Evolutionary conservation across 2,888 invertebrate species (phyloP).

Genomic region (Metellina segmentata): DNA sequence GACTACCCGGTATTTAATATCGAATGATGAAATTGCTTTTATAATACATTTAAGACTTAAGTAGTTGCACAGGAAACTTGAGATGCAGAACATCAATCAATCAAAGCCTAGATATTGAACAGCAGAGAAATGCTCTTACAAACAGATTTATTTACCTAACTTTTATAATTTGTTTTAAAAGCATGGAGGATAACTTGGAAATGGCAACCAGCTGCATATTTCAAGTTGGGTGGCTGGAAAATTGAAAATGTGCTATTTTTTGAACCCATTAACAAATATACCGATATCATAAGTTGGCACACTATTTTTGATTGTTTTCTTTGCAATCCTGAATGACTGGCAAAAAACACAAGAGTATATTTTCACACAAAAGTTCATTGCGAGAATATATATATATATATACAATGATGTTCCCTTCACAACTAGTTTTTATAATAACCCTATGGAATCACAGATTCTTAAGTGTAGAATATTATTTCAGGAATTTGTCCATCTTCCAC

Average conservation of each 20-base stretch:
- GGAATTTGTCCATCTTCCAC: conserved; percentile 94
- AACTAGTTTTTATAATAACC: background rate
- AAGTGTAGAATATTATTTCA: conserved; percentile 89
- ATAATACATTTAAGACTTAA: too few species aligned
- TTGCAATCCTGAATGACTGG: conserved; percentile 7
- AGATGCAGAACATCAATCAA: too few species aligned
- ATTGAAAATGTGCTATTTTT: background rate
- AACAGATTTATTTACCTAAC: background rate
- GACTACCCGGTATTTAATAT: too few species aligned
- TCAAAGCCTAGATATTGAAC: too few species aligned
- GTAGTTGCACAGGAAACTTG: too few species aligned
- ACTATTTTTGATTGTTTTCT: conserved; percentile 38
- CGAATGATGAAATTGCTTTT: too few species aligned
- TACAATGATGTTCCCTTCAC: background rate
- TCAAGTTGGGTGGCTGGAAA: background rate
- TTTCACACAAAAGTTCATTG: background rate
- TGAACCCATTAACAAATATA: background rate
- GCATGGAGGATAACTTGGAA: background rate
- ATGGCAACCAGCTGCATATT: too few species aligned
- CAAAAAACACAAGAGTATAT: background rate
- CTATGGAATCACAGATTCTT: conserved; percentile 36
- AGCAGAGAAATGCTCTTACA: too few species aligned
- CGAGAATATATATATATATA: background rate
- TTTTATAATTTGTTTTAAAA: background rate
- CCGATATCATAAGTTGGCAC: conserved; percentile 33